Base-by-base conservation (phyloP, 2,113 vertebrate genomes). In the Hippocampus abdominalis region DNA sequence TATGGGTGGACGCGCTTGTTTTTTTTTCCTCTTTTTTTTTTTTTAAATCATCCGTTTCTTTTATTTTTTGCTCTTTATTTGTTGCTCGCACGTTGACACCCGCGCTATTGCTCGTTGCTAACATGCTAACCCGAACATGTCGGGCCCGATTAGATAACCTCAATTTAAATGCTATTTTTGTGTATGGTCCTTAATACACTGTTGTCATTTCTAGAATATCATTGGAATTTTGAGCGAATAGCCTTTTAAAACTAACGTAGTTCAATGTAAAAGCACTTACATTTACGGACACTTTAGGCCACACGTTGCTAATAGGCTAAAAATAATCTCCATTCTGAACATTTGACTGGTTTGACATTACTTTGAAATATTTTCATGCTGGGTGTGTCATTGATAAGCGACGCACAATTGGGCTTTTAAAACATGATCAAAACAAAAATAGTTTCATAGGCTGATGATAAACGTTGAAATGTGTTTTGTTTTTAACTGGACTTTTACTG, bases 11-110 rank as follows among this genome's bases (percentile, higher is more conserved):
- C 57, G 57, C 57, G 57, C 27, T 60, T 60, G 11, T 25, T 3
- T 60, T 32, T 59, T 29, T 57, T 29, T 81, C 86, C 82, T 86
- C 87, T 61, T 78, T 80, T 46, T 88, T 87, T 84, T 83, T 79
- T 78, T 57, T 70, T 65, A 72, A 80, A 66, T 75, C 74, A 70
- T 68, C 85, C 87, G 86, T 88, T 89, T 83, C 85, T 65, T 69
- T 77, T 61, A 54, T 71, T 66, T 79, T 76, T 77, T 66, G 57
- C 76, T 77, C 74, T 77, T 83, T 89, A 78, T 91, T 80, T 88
- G 83, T 63, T 64, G 67, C 77, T 42, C 53, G 73, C 78, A 82
- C 76, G 81, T 71, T 68, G 65, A 68, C 74, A 76, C 48, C 18
- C 63, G 63, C 23, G 61, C 61, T 46, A 46, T 13, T 8, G 54